A percentile compares a stretch with the other conserved stretches of the same genome.
Evolutionary conservation across 2,797 vertebrate genomes (phyloP).

Genomic region (Anguilla obscura): DNA sequence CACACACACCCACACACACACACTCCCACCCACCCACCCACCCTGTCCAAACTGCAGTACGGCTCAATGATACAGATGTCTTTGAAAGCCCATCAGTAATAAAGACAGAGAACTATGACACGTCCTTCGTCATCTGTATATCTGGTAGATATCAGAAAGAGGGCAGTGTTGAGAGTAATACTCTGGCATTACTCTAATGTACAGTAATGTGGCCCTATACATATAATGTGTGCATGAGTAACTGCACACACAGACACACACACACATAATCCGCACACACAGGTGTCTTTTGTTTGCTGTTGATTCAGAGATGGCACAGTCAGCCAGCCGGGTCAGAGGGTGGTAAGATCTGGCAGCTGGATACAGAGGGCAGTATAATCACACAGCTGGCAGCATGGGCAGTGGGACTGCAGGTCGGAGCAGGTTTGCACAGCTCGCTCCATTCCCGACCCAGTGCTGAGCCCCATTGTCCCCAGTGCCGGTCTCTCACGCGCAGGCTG

Average conservation of each 20-base stretch:
- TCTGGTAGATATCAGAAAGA: not conserved
- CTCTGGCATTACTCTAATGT: not conserved
- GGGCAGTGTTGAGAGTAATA: no score
- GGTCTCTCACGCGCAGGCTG: conserved; percentile 8
- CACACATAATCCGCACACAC: not conserved
- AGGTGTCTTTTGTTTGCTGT: not conserved
- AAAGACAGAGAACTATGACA: not conserved
- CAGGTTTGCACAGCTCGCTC: not conserved
- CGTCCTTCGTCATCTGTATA: no score
- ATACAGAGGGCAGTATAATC: not conserved
- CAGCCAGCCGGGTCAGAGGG: conserved; percentile 28
- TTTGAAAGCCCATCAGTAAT: not conserved
- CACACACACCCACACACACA: not conserved
- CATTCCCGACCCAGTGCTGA: not conserved
- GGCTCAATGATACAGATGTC: not conserved
- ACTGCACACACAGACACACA: conserved; percentile 36
- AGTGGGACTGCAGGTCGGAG: not conserved
- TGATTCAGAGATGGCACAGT: conserved; percentile 13
- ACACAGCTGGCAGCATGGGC: conserved; percentile 5
- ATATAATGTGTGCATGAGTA: conserved; percentile 17
- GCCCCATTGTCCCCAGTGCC: not conserved
- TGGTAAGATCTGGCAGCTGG: not conserved
- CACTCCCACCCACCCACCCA: not conserved
- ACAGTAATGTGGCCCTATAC: not conserved
- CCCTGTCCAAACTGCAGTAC: not conserved